A percentile compares a stretch with the other conserved stretches of the same genome.
Conservation (phyloP, 2,113 vertebrate species). For the Lethenteron reissneri region DNA sequence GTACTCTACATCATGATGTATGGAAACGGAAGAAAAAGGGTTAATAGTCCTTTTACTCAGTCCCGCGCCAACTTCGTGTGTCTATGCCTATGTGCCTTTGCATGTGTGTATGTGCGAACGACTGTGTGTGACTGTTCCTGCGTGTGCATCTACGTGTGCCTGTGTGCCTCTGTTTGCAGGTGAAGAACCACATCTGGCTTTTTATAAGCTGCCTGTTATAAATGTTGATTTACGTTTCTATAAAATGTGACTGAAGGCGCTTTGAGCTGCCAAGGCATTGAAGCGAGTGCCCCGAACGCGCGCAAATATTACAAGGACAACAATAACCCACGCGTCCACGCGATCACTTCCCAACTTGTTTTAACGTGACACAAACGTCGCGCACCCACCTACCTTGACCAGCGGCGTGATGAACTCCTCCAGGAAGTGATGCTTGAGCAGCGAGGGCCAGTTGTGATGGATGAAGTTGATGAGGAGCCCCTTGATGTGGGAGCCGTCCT, state of each 20-base stretch:
- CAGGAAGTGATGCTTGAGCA: constrained; percentile 65
- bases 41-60: too few species aligned
- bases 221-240: constrained; percentile 89
- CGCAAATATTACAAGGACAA: neutral
- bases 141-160: too few species aligned
- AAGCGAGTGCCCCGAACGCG: too few species aligned
- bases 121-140: too few species aligned
- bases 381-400: constrained; percentile 44
- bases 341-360: neutral
- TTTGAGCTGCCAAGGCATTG: too few species aligned
- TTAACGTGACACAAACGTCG: neutral
- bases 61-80: too few species aligned
- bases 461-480: constrained; percentile 96
- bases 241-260: too few species aligned
- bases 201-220: constrained; percentile 81
- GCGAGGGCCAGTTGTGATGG: constrained; percentile 90
- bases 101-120: too few species aligned
- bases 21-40: too few species aligned
- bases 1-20: too few species aligned
- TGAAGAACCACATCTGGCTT: constrained; percentile 93
- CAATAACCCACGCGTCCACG: neutral
- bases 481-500: constrained; percentile 95
- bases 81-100: too few species aligned
- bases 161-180: constrained; percentile 22
- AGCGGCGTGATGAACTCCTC: constrained; percentile 98